Evolutionary conservation across 1,140 invertebrate species (phyloP).

Genomic region (Sogatella furcifera): DNA sequence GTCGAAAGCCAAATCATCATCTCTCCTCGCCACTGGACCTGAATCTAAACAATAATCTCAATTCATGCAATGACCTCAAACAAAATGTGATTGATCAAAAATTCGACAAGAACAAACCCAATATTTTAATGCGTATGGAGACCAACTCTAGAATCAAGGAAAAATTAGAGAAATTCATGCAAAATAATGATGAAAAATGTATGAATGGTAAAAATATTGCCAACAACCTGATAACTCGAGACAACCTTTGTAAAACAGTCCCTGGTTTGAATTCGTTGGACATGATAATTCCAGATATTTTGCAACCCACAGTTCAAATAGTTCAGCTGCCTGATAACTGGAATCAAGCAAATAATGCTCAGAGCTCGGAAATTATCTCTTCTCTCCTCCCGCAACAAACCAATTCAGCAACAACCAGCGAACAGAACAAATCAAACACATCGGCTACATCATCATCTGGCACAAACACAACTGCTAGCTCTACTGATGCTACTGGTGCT

Average conservation of each 20-base stretch:
- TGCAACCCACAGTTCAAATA: constrained; percentile 44
- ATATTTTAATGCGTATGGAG: neutral
- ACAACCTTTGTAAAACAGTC: neutral
- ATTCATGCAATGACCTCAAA: neutral
- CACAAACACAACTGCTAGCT: neutral
- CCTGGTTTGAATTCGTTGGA: constrained; percentile 42
- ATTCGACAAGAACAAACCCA: neutral
- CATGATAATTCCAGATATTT: constrained; percentile 40
- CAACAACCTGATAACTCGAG: neutral
- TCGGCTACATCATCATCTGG: neutral
- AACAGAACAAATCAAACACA: constrained; percentile 5
- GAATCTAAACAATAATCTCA: constrained; percentile 18
- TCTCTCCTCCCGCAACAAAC: constrained; percentile 1
- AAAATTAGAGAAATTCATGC: neutral
- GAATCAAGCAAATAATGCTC: neutral
- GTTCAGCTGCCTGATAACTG: constrained; percentile 38
- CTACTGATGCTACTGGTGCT: neutral
- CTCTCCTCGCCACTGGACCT: too few species aligned
- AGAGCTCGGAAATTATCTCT: neutral
- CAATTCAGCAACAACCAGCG: constrained; percentile 5
- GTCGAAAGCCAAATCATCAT: constrained; percentile 16
- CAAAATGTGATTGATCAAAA: neutral
- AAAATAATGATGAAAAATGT: neutral
- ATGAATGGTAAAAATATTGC: neutral
- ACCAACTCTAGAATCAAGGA: neutral